Evolutionary conservation across 2,797 vertebrate species (phyloP).

Genomic region (Gambusia yucatana): DNA sequence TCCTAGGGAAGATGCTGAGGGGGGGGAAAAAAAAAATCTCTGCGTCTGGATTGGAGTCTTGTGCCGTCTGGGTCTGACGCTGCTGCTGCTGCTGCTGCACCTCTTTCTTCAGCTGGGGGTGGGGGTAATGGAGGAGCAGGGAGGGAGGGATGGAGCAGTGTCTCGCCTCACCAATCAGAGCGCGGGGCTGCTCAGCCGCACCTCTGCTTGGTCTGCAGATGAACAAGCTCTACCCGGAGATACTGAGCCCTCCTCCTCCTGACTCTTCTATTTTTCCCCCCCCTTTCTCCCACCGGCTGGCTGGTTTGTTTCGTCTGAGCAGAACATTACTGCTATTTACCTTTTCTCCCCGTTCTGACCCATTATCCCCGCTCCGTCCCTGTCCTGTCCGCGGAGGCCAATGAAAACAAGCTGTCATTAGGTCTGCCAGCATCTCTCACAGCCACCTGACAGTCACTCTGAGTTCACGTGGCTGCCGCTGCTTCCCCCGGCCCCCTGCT

Average conservation of each 20-base stretch:
- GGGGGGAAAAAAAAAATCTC: not conserved
- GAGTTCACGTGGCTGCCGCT: slow-evolving; percentile 63
- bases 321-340: slow-evolving; percentile 20
- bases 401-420: slow-evolving; percentile 63
- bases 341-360: slow-evolving; percentile 20
- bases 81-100: slow-evolving; percentile 61
- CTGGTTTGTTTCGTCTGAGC: slow-evolving; percentile 30
- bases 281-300: not conserved
- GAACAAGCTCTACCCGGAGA: slow-evolving; percentile 84
- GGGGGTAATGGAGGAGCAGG: slow-evolving; percentile 39
- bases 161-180: slow-evolving; percentile 77
- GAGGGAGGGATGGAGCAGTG: slow-evolving; percentile 61
- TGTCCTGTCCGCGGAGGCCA: slow-evolving; percentile 32
- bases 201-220: slow-evolving; percentile 76
- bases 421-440: slow-evolving; percentile 37
- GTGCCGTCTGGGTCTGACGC: slow-evolving; percentile 74
- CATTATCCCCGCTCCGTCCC: slow-evolving; percentile 10
- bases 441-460: slow-evolving; percentile 54
- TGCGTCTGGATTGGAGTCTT: slow-evolving; percentile 64
- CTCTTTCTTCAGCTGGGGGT: slow-evolving; percentile 69
- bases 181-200: slow-evolving; percentile 65
- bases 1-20: slow-evolving; percentile 38
- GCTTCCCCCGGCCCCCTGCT: slow-evolving; percentile 13
- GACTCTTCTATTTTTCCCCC: slow-evolving; percentile 18
- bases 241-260: slow-evolving; percentile 52